phyloP scores from a whole-genome alignment of 2,113 vertebrate species.

The Perca schrenkii region DNA sequence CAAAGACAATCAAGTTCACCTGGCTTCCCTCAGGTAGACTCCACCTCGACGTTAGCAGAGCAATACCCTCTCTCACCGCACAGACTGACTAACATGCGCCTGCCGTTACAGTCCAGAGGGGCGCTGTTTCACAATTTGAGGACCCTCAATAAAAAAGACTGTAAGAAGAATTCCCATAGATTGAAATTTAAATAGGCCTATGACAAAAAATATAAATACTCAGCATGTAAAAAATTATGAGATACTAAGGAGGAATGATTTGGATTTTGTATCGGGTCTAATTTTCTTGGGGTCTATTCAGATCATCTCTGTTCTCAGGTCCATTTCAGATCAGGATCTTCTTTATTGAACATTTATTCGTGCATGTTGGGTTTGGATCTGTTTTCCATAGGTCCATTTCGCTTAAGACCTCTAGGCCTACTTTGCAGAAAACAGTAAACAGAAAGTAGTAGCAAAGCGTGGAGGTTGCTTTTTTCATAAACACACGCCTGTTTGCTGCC shows the following conservation, averaged over 20 bases:
- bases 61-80: constrained; percentile 12
- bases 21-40: not conserved
- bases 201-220: too few relatives aligned
- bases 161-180: too few relatives aligned
- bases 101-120: not conserved
- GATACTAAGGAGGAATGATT: too few relatives aligned
- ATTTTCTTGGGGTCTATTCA: not conserved
- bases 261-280: too few relatives aligned
- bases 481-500: too few relatives aligned
- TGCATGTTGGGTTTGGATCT: not conserved
- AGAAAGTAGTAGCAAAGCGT: not conserved
- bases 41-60: not conserved
- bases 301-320: not conserved
- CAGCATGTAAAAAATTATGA: too few relatives aligned
- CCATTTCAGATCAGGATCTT: not conserved
- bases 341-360: not conserved
- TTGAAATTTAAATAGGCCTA: too few relatives aligned
- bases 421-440: not conserved
- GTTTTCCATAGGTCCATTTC: not conserved
- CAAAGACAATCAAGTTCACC: not conserved
- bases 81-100: not conserved
- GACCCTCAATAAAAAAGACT: not conserved
- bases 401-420: not conserved
- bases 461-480: not conserved
- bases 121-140: constrained; percentile 9